Evolutionary conservation across 1,140 invertebrate species (phyloP).

Genomic region (Acromyrmex charruanus): DNA sequence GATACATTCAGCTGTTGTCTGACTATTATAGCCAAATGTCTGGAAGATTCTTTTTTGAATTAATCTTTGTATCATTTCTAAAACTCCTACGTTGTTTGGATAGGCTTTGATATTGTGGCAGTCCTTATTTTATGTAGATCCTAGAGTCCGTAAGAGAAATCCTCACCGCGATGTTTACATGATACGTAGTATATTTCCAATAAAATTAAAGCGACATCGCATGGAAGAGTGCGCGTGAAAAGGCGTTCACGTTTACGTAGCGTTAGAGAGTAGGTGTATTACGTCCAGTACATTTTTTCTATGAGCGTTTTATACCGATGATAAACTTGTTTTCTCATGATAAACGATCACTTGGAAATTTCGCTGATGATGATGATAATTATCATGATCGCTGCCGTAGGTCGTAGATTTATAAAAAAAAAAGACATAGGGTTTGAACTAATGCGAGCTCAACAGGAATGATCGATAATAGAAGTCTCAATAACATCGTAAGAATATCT

Average conservation of each 20-base stretch:
- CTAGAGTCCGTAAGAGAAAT: neutral
- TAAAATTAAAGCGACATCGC: conserved; percentile 28
- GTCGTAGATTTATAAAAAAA: conserved; percentile 60
- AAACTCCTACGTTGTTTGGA: neutral
- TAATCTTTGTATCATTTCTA: neutral
- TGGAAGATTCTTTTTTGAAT: neutral
- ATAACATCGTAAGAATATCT: neutral
- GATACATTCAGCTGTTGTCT: neutral
- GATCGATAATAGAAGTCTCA: neutral
- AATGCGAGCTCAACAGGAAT: conserved; percentile 27
- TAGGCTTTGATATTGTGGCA: conserved; percentile 3
- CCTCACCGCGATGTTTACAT: neutral
- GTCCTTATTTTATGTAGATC: conserved; percentile 8
- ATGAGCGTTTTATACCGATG: conserved; percentile 83
- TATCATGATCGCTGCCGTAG: conserved; percentile 69
- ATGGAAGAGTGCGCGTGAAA: conserved; percentile 70
- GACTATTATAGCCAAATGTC: neutral
- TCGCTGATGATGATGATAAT: conserved; percentile 62
- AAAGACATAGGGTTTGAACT: conserved; percentile 41
- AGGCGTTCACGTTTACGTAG: conserved; percentile 72
- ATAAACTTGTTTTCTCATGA: conserved; percentile 78
- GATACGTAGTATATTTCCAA: conserved; percentile 5
- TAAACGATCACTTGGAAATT: conserved; percentile 65
- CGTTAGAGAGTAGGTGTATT: conserved; percentile 74
- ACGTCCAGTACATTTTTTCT: conserved; percentile 82